A percentile compares a stretch with the other conserved stretches of the same genome.
Evolutionary conservation across 2,113 vertebrate species (phyloP).

Genomic region (Bubo scandiacus): DNA sequence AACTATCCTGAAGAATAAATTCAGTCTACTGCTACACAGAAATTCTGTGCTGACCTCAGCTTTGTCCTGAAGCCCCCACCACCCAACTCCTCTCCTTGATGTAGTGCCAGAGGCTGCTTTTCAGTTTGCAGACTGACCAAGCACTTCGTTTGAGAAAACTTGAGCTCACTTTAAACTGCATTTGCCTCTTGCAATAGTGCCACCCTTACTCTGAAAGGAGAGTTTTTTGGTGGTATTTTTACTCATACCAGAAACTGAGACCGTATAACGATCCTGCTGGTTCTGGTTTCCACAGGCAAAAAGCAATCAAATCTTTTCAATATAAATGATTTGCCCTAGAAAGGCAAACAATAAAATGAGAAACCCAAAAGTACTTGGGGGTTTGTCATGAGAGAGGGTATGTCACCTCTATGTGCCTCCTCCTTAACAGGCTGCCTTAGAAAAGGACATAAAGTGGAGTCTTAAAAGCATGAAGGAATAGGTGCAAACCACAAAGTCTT

Average conservation of each 20-base stretch:
- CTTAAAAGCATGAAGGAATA: not conserved
- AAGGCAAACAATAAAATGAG: not conserved
- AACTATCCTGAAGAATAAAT: not conserved
- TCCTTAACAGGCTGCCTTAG: not conserved
- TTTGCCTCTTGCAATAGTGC: not conserved
- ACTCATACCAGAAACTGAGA: not conserved
- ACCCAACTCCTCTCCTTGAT: not conserved
- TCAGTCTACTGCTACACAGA: not conserved
- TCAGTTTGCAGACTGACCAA: not conserved
- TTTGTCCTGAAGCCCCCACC: not conserved
- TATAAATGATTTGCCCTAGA: not conserved
- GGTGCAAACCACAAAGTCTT: not conserved
- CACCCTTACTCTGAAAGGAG: not conserved
- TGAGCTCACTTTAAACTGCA: not conserved
- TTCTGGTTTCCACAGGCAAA: not conserved
- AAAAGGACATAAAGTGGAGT: not conserved
- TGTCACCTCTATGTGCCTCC: not conserved
- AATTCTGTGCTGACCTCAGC: conserved; percentile 11
- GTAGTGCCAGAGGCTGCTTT: not conserved
- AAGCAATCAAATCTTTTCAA: not conserved
- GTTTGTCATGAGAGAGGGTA: not conserved
- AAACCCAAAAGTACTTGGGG: not conserved
- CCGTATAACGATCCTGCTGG: not conserved
- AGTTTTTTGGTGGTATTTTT: not conserved
- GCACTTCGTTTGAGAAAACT: not conserved